Evolutionary conservation across 2,888 invertebrate genomes (phyloP), one percentile per base, ranked within the genome.

Genomic region (Amblyjoppa fuscipennis): DNA sequence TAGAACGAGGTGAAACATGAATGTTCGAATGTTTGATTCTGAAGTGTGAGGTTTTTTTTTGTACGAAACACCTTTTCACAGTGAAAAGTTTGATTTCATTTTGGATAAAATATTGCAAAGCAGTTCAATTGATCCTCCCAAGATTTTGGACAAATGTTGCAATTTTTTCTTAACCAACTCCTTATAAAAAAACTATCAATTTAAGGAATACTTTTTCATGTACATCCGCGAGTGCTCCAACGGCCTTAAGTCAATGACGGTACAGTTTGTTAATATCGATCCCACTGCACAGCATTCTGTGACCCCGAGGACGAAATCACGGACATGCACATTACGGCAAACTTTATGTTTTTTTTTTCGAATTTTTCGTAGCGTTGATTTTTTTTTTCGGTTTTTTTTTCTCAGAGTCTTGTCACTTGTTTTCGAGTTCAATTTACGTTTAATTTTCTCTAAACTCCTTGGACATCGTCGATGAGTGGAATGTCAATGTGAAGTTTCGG

Each of bases 401-500:
- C 11, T 79, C 49, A 3, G 7, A 34, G 25, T 78, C 73, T 64
- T 11, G 28, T 73, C 28, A 71, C 61, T 66, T 71, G 38, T 45
- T 31, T 28, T 69, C 68, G 56, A 34, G 20, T 82, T 73, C 28
- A 53, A 71, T 80, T 76, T 79, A 74, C 74, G 16, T 78, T 76
- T 53, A 64, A 71, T 66, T 34, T 78, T 74, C 51, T 61, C 83
- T 78, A 89, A 85, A 87, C 87, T 84, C 89, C 90, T 69, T 90
- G 90, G 68, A 89, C 88, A 83, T 92, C 93, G 88, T 93, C 93
- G 88, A 93, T 93, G 86, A 91, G 90, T 88, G 93, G 93, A 90
- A 94, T 93, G 89, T 94, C 93, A 86, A 92, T 90, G 88, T 92
- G 92, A 80, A 92, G 92, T 83, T 91, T 92, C 81, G 91, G 88